Evolutionary conservation across 2,888 invertebrate genomes (phyloP).

Genomic region (Limnephilus rhombicus): DNA sequence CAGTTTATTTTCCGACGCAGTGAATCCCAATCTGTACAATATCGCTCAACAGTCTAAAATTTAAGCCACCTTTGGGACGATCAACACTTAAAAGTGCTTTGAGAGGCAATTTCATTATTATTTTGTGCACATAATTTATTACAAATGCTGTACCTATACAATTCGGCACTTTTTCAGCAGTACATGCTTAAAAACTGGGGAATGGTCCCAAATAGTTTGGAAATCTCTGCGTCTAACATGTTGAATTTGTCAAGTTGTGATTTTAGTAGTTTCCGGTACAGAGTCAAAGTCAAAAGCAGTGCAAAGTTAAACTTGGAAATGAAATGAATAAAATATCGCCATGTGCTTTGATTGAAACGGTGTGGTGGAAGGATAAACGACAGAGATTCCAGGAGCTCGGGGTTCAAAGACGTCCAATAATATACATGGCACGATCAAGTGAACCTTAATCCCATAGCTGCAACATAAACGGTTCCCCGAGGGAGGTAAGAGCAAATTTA

Average conservation of each 20-base stretch:
- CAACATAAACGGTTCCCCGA: background rate
- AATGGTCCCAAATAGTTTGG: background rate
- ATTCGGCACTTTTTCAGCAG: too few relatives aligned
- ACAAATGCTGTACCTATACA: too few relatives aligned
- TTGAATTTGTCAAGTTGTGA: background rate
- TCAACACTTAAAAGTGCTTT: too few relatives aligned
- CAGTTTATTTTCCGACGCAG: too few relatives aligned
- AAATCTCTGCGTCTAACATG: background rate
- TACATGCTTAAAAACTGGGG: background rate
- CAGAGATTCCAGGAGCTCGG: background rate
- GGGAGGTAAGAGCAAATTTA: background rate
- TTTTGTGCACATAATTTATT: too few relatives aligned
- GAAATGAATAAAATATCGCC: background rate
- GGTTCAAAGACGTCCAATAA: background rate
- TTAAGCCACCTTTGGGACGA: too few relatives aligned
- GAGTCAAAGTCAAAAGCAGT: background rate
- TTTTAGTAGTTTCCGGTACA: background rate
- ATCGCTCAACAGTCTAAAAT: too few relatives aligned
- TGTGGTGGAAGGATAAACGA: background rate
- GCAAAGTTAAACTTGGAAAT: background rate
- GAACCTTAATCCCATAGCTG: background rate
- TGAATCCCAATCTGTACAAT: too few relatives aligned
- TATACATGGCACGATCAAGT: background rate
- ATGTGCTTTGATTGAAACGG: background rate
- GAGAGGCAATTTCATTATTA: too few relatives aligned